A percentile compares a stretch with the other conserved stretches of the same genome.
phyloP scores from a whole-genome alignment of 1,140 invertebrate species.

The Nasonia giraulti region DNA sequence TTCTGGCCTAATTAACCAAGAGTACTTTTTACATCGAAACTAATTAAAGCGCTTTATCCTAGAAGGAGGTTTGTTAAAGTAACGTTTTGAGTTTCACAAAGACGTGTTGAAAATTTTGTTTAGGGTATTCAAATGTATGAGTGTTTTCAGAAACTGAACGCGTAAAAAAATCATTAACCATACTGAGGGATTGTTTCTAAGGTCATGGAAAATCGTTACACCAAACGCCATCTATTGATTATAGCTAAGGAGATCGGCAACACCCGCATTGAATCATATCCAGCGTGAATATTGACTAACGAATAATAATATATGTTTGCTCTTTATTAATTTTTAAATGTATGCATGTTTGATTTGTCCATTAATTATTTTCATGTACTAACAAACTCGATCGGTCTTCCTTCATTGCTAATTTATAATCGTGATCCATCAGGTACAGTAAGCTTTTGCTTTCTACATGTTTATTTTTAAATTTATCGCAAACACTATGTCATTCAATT shows the following conservation, averaged over 20 bases:
- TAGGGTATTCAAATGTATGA: too few relatives aligned
- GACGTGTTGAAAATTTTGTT: too few relatives aligned
- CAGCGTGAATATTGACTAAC: too few relatives aligned
- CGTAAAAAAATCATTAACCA: too few relatives aligned
- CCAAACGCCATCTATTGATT: conserved; percentile 42
- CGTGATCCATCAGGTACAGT: too few relatives aligned
- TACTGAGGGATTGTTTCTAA: not conserved
- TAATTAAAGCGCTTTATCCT: not conserved
- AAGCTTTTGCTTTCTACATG: not conserved
- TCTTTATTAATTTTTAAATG: not conserved
- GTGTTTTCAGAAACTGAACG: too few relatives aligned
- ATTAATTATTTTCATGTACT: not conserved
- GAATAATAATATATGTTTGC: too few relatives aligned
- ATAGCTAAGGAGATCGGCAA: not conserved
- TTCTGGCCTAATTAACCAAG: not conserved
- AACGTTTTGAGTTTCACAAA: too few relatives aligned
- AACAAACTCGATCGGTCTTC: not conserved
- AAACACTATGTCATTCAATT: not conserved
- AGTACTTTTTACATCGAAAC: not conserved
- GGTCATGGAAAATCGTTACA: conserved; percentile 3
- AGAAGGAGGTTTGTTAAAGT: too few relatives aligned
- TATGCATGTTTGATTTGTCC: not conserved
- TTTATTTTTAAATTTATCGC: not conserved
- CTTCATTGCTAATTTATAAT: not conserved
- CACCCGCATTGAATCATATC: not conserved